Evolutionary conservation across 2,888 invertebrate species (phyloP), one percentile per base, ranked within the genome.

Genomic region (Lepidonotus clava): DNA sequence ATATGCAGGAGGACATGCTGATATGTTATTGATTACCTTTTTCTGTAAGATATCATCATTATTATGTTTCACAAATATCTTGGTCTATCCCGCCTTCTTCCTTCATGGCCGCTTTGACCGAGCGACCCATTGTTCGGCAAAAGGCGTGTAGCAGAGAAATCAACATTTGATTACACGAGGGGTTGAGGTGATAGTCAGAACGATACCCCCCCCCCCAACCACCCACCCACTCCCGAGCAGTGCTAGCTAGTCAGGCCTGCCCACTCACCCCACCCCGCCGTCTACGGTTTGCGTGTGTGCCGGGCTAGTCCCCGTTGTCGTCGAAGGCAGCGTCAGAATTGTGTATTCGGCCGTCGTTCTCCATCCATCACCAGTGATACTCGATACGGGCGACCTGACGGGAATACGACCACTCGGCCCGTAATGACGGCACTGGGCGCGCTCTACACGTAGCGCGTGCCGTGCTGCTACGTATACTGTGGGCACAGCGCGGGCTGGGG

Each of bases 371-470:
- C 76, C 21, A 2, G 21, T 28, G 76, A 36, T 40, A 76, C 40
- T 40, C 76, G 76, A 76, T 76, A 76, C 28, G 38, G 34, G 4
- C n/a, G 11, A 38, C 76, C 76, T 76, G 76, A 76, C 76, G 40
- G 38, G 76, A 76, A 76, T 76, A 40, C 76, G 76, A 40, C 76
- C 61, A 24, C 18, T 38, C 76, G 38, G 76, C 36, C 76, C 76
- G 38, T 76, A 76, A 76, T 76, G 76, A 76, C 34, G 32, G 28
- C 18, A 36, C 14, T 18, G 24, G 61, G 11, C 11, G 11, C n/a
- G n/a, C 56, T 56, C 56, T 61, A 24, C 61, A 32, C 61, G 61
- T 28, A 61, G 61, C 28, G 61, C 61, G 61, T n/a, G 53, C 18
- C n/a, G n/a, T n/a, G n/a, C n/a, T n/a, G n/a, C n/a, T n/a, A n/a